Percentiles rank a stretch among this genome's conserved stretches.
Conservation (phyloP, 2,113 vertebrate genomes). For the Protobothrops mucrosquamatus region DNA sequence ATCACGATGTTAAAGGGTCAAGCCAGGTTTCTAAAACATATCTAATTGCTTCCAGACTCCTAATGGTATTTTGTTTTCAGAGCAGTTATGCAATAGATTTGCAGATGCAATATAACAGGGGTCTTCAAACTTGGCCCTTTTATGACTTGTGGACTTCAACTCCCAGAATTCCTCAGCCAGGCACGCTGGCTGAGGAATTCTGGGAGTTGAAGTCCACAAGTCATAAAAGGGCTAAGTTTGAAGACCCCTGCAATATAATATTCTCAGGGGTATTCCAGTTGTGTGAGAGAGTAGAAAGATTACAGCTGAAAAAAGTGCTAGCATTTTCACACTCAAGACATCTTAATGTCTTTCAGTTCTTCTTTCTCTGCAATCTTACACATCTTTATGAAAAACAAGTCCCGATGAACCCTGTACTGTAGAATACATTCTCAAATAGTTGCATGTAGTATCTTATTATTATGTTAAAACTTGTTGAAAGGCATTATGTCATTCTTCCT, state of each 20-base stretch:
- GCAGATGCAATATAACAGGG: neutral
- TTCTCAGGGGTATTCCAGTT: neutral
- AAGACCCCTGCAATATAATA: neutral
- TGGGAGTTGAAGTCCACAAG: no score
- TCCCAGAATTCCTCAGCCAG: no score
- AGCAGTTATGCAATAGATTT: neutral
- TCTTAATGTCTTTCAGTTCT: neutral
- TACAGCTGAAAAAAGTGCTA: neutral
- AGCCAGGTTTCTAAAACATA: neutral
- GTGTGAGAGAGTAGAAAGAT: neutral
- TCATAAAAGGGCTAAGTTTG: no score
- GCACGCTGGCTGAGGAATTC: no score
- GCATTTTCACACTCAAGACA: neutral
- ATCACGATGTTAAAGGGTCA: neutral
- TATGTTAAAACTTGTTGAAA: neutral
- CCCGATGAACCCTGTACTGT: neutral
- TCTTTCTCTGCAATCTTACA: neutral
- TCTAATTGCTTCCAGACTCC: neutral
- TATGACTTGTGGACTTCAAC: no score
- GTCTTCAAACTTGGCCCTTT: no score
- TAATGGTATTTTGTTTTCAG: neutral
- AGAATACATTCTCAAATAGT: neutral
- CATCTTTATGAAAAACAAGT: neutral
- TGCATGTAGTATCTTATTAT: rapidly evolving
- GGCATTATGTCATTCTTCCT: conserved; percentile 4